These are phyloP conservation scores for Drosophila nr. perissopoda DNA, from an alignment of 2,888 invertebrate species.

Conservation along the genomic window DNA sequence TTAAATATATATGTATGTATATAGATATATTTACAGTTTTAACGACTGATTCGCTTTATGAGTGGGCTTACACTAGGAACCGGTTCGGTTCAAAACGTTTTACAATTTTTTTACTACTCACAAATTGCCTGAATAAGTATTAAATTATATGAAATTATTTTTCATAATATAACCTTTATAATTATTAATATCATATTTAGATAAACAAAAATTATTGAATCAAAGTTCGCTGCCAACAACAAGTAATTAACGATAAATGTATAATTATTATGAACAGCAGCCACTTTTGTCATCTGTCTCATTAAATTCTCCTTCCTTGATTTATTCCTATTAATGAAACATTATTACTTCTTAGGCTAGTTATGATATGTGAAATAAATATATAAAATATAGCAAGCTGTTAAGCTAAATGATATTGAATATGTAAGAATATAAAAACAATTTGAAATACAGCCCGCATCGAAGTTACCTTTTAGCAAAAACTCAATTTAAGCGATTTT, in stretches of 20 bases:
- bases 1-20: not conserved
- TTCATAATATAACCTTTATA: not conserved
- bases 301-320: not conserved
- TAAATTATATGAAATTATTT: not conserved
- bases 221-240: too few relatives aligned
- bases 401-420: not conserved
- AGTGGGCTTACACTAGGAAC: not conserved
- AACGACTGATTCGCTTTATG: not conserved
- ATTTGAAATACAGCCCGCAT: not conserved
- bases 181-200: not conserved
- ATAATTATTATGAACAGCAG: not conserved
- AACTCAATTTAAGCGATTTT: not conserved
- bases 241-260: too few relatives aligned
- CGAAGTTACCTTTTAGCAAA: not conserved
- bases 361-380: not conserved
- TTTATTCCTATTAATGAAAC: not conserved
- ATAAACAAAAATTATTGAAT: not conserved
- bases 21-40: not conserved
- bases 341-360: not conserved
- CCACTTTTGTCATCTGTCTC: not conserved
- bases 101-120: not conserved
- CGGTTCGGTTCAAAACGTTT: not conserved
- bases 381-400: not conserved
- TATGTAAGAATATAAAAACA: not conserved
- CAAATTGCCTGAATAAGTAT: not conserved